These are phyloP conservation scores for Coelopa pilipes DNA, from an alignment of 2,888 invertebrate genomes.

Conservation along the genomic window DNA sequence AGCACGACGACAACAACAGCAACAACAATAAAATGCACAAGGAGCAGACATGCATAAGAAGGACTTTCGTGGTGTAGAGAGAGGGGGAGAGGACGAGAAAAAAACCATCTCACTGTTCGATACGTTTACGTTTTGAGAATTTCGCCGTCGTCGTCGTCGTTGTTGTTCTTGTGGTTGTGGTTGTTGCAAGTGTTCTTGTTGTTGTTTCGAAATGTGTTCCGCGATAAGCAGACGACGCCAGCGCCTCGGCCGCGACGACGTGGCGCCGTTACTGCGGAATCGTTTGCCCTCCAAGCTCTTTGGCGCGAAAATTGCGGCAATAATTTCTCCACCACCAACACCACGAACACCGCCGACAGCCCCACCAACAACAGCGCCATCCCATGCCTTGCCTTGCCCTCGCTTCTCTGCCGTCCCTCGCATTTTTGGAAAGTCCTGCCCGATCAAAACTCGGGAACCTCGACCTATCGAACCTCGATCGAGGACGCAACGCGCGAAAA, in stretches of 20 bases:
- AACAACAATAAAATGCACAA: neutral
- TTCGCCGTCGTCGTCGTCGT: neutral
- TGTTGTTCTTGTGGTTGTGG: no score
- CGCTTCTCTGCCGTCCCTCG: no score
- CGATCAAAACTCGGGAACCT: neutral
- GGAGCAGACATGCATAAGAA: neutral
- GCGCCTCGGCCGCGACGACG: neutral
- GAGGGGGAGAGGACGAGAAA: neutral
- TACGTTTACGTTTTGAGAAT: no score
- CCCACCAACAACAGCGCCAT: neutral
- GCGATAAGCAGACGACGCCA: conserved; percentile 15
- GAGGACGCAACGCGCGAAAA: neutral
- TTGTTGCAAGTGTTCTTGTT: no score
- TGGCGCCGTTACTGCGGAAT: neutral
- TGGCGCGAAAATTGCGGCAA: conserved; percentile 10
- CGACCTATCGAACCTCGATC: no score
- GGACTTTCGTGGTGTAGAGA: neutral
- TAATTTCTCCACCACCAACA: conserved; percentile 1
- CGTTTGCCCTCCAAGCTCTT: neutral
- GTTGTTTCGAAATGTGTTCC: conserved; percentile 7
- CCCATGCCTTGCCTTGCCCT: no score
- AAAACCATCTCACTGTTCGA: neutral
- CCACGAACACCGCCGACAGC: no score
- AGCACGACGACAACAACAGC: neutral
- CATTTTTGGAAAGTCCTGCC: neutral